Evolutionary conservation across 1,140 invertebrate genomes (phyloP), one percentile per base, ranked within the genome.

Genomic region (Drosophila bifasciata): DNA sequence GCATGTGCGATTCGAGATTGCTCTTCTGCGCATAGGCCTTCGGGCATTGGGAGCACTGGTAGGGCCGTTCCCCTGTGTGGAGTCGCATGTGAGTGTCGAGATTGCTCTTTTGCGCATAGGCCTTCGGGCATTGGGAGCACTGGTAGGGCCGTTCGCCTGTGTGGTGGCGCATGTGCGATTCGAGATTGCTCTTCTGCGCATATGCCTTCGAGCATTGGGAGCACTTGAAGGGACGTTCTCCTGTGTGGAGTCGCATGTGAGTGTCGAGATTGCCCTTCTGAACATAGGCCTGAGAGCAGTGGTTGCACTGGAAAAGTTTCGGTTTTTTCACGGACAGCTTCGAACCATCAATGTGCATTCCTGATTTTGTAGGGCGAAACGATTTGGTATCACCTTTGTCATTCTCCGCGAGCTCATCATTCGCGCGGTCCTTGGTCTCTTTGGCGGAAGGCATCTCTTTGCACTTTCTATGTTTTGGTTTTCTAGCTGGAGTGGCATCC

Each of bases 211-310:
- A 1, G 15, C 64, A 68, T 0, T 28, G 16, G 15, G 48, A 2
- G 17, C 64, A 68, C 21, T 45, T 11, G 9, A 15, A 63, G 15
- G 41, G 58, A 4, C 58, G 58, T 8, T 43, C 48, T 2, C 58
- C 58, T 3, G 58, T 51, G 13, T 60, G 58, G 9, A 19, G 7
- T 2, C 58, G 58, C 23, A 25, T 25, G 16, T 60, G 58, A 0
- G 28, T n/a, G 0, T 9, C 1, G n/a, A 57, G 25, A 17, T 17
- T 13, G 3, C 9, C 3, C 0, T 32, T 41, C 0, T 43, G 21
- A 4, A 2, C 1, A 2, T 51, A 60, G 11, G 46, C 28, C 1
- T 11, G 9, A 0, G n/a, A 11, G 45, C 58, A 60, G 0, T 15
- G 7, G 1, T 3, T 2, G 16, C 58, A 60, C 19, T 8, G 21